Evolutionary conservation across 2,888 invertebrate species (phyloP), one percentile per base, ranked within the genome.

Genomic region (Melanostoma scalare): DNA sequence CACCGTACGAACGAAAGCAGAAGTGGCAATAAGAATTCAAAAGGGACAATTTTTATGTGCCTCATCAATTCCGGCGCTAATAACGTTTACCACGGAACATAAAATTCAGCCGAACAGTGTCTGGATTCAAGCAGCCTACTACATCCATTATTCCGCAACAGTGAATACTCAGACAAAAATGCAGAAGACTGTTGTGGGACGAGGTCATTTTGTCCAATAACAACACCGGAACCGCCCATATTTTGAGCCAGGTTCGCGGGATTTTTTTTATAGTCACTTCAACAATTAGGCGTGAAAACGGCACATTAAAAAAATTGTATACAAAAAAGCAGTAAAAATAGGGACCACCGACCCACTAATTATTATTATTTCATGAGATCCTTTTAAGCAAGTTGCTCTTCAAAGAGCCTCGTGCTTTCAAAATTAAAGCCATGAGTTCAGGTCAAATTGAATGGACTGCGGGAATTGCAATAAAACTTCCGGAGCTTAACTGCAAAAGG

Each of bases 41-140:
- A 76, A 79, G 44, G 76, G 71, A 61, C 72, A 50, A 55, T 72
- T 68, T 72, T 63, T 82, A 73, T 82, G 72, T 61, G 72, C 50
- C 72, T 61, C 72, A 73, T 82, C 68, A 82, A 77, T 82, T 73
- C 53, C 53, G 61, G 44, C 35, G 72, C 72, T 82, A 82, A 82
- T 82, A 77, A 68, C 68, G 68, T 68, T 77, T 72, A 63, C 77
- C 72, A 72, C 50, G 72, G 56, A 50, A 73, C 77, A 77, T 73
- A 72, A 82, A 81, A 82, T 46, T 52, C 77, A 77, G 68, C 20
- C 76, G 44, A 56, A 48, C 72, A 67, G 42, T 61, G 67, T 61
- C 72, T 77, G 68, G 60, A 72, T 63, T 61, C 44, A 61, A 56
- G 53, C 61, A 68, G 46, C 46, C 77, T 44, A 48, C 53, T 10